Evolutionary conservation across 2,797 vertebrate genomes (phyloP), one percentile per base, ranked within the genome.

Genomic region (Podarcis lilfordi): DNA sequence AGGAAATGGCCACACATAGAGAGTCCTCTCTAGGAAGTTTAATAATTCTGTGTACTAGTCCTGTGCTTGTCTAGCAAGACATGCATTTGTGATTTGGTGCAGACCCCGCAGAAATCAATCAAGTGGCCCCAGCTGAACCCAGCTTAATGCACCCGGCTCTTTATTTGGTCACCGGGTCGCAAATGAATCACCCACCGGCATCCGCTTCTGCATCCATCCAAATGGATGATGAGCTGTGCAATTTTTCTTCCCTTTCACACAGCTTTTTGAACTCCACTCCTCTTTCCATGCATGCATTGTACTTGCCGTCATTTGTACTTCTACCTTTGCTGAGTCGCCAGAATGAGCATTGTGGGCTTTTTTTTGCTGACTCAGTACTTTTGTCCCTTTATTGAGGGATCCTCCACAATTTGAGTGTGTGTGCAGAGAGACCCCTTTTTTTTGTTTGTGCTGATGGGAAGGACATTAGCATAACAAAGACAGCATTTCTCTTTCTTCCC

Each of bases 381-480:
- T 80, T 82, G 80, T 40, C 3, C 0, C 0, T 86, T 85, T 61
- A 84, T 32, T 75, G 75, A 50, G 82, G 79, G 55, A 0, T 10
- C 68, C 1, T 2, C n/a, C 0, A 2, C 74, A 66, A 82, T 80
- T 21, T 0, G 19, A 68, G 13, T 1, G 43, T 7, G 61, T 25
- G 1, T 0, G 71, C 27, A 50, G 50, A 32, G 11, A 11, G n/a
- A 35, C 8, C 17, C 8, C 17, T 69, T 68, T 32, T 9, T 1
- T 66, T 76, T 2, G 0, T 84, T 90, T 68, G 84, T 84, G 92
- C 91, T 77, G 93, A 86, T 50, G 75, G 76, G 79, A 69, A 29
- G 1, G 8, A 5, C 37, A 93, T 95, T 94, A 92, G 80, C 95
- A 95, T 93, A 81, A 95, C 93, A 96, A 95, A 96, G 89, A 32